A percentile compares a stretch with the other conserved stretches of the same genome.
Evolutionary conservation across 2,888 invertebrate genomes (phyloP).

Genomic region (Agrochola macilenta): DNA sequence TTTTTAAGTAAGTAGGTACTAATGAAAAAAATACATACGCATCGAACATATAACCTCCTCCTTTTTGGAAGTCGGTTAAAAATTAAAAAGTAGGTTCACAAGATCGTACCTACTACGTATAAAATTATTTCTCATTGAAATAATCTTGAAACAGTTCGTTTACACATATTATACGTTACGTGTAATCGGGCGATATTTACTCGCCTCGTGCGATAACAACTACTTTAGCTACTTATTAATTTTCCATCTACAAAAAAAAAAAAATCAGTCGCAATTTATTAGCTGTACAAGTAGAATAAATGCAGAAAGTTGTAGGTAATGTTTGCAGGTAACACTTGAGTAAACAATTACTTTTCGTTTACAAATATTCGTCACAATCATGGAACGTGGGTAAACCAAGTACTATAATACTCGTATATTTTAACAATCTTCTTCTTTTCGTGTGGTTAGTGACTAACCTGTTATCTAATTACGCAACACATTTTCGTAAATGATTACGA

Average conservation of each 20-base stretch:
- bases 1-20: neutral
- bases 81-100: neutral
- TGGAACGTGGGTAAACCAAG: slow-evolving; percentile 21
- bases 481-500: too few relatives aligned
- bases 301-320: neutral
- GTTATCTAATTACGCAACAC: too few relatives aligned
- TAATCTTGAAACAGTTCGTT: slow-evolving; percentile 21
- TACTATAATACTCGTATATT: too few relatives aligned
- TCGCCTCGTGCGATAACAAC: slow-evolving; percentile 15
- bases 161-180: slow-evolving; percentile 12
- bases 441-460: too few relatives aligned
- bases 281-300: neutral
- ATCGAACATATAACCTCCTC: too few relatives aligned
- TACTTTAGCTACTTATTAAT: slow-evolving; percentile 1
- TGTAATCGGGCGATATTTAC: slow-evolving; percentile 30
- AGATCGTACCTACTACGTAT: neutral
- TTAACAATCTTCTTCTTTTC: too few relatives aligned
- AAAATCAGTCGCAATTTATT: neutral
- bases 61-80: too few relatives aligned
- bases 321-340: slow-evolving; percentile 9
- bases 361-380: slow-evolving; percentile 6
- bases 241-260: neutral
- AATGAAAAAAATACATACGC: too few relatives aligned
- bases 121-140: neutral
- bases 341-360: neutral